A percentile compares a stretch with the other conserved stretches of the same genome.
These are phyloP conservation scores for Dorcus hopei DNA, from an alignment of 2,888 invertebrate species.

Conservation along the genomic window DNA sequence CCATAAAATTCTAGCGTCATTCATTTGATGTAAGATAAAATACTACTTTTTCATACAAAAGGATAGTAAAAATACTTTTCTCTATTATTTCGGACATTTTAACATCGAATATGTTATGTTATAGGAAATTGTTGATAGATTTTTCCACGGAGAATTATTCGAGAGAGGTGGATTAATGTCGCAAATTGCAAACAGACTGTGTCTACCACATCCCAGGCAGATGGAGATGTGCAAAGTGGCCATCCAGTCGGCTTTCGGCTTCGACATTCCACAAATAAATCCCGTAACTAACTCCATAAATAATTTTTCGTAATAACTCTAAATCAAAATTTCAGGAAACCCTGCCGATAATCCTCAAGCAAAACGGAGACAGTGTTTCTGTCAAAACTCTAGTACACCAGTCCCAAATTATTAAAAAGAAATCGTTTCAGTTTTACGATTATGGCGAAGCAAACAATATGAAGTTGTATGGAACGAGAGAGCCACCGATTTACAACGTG, in stretches of 20 bases:
- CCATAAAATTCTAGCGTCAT: too few species aligned
- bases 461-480: constrained; percentile 51
- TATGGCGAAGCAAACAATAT: constrained; percentile 57
- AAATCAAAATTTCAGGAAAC: constrained; percentile 37
- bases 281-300: constrained; percentile 15
- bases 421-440: constrained; percentile 63
- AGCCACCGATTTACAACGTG: constrained; percentile 59
- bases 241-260: constrained; percentile 19
- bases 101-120: too few species aligned
- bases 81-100: too few species aligned
- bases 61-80: too few species aligned
- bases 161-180: constrained; percentile 7
- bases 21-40: too few species aligned
- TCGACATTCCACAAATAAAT: constrained; percentile 24
- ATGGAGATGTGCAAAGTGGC: constrained; percentile 21
- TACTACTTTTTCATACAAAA: too few species aligned
- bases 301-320: not conserved
- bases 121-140: not conserved
- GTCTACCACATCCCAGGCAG: constrained; percentile 22
- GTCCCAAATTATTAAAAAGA: constrained; percentile 29
- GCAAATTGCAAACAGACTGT: constrained; percentile 11
- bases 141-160: constrained; percentile 34
- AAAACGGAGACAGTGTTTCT: constrained; percentile 42
- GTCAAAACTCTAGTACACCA: constrained; percentile 39
- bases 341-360: constrained; percentile 41